Evolutionary conservation across 2,888 invertebrate species (phyloP), one percentile per base, ranked within the genome.

Genomic region (Lingula anatina): DNA sequence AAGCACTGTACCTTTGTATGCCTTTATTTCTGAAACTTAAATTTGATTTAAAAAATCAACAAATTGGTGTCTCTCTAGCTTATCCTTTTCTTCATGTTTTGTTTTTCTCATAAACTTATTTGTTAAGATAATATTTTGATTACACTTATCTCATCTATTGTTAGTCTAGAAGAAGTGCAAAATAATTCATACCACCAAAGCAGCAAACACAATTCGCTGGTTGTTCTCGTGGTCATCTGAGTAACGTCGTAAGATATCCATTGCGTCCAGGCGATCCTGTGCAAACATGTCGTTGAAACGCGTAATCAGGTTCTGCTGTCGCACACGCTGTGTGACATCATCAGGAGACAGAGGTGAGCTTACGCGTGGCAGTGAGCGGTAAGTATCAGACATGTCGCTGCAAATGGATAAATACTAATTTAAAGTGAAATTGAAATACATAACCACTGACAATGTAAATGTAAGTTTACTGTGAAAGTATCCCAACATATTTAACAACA

Each of bases 271-370:
- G 7, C 77, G 66, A 42, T 74, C 71, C 50, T 65, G 64, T 25
- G 70, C 64, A 54, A 72, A 76, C 64, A 75, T 65, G 58, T 76
- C 75, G 50, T 75, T 75, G 63, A 69, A 76, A 31, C 73, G 66
- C 3, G 68, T 61, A 44, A 74, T 64, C 35, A 71, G 60, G 52
- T 66, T 71, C 51, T 66, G 67, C 59, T 76, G 73, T 23, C 73
- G 61, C 26, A 73, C 66, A 35, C 70, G 60, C 62, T 75, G 75
- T 5, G 65, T 67, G 28, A 71, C 65, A 51, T 75, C 72, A 53
- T 73, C 70, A 12, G 63, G 49, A 7, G 70, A 64, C 45, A 72
- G 60, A 1, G 73, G 73, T 4, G 75, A 72, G 24, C 60, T 56
- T 5, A 63, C 51, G 9, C 71, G 64, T n/a, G 72, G 65, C 18